Conservation (phyloP, 2,888 invertebrate species). For the Drosophila koepferae region DNA sequence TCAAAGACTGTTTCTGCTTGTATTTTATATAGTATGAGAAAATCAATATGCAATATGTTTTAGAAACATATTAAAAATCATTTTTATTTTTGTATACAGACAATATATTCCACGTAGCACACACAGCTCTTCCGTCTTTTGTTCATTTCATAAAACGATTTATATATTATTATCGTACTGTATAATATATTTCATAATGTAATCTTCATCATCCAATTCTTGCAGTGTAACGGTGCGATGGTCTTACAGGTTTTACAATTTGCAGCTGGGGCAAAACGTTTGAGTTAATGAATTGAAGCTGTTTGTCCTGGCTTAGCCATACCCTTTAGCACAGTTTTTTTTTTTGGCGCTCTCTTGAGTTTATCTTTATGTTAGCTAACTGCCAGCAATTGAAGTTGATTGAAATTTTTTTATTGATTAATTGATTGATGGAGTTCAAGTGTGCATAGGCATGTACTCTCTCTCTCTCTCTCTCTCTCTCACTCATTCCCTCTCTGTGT, state of each 20-base stretch:
- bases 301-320: conserved; percentile 38
- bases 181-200: neutral
- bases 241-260: conserved; percentile 62
- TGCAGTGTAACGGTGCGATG: conserved; percentile 18
- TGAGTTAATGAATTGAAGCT: conserved; percentile 72
- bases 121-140: too few species aligned
- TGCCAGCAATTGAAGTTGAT: conserved; percentile 72
- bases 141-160: too few species aligned
- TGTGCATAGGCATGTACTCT: conserved; percentile 28
- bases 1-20: too few species aligned
- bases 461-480: too few species aligned
- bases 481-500: neutral
- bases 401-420: conserved; percentile 70
- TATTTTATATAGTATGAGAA: too few species aligned
- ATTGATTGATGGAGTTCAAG: conserved; percentile 75
- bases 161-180: too few species aligned
- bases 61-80: too few species aligned
- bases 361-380: conserved; percentile 47
- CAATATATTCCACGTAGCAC: too few species aligned
- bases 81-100: too few species aligned
- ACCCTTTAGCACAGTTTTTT: conserved; percentile 6
- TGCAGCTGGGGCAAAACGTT: conserved; percentile 55
- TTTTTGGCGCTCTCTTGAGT: conserved; percentile 24
- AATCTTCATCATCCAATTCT: neutral
- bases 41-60: too few species aligned